Base-by-base conservation (phyloP, 37 sponge, comb jelly and placozoan genomes). In the Mnemiopsis leidyi region DNA sequence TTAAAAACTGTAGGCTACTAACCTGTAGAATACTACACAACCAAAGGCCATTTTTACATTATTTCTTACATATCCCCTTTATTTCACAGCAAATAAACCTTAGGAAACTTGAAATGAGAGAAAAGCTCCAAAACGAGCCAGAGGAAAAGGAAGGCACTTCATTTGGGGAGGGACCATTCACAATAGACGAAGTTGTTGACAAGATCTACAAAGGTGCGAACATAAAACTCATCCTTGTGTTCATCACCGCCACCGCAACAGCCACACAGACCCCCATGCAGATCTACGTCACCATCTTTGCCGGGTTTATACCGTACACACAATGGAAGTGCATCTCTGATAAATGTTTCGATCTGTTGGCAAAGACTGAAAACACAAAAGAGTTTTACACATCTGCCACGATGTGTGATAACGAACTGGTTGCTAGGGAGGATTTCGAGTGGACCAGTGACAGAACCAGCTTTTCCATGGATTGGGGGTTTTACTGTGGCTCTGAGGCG, bases 251-350 rank as follows among this genome's bases (percentile, higher is more conserved):
- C 13, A 48, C n/a, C 20, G 75, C n/a, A 71, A 71, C 75, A 7
- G 75, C 30, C 3, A 71, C 30, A 3, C 25, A 28, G 30, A 71
- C 75, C 30, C 25, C 30, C 20, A 71, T 28, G 30, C 75, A 71
- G 30, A 71, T 71, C 75, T 71, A 71, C 75, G 30, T 71, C 2
- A 71, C 75, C 30, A 71, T 71, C 75, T 71, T 71, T 71, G 75
- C 75, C 2, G 75, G 75, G n/a, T 71, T 71, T 18, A 71, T 71
- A 7, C 75, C 75, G 5, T 71, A 71, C 30, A 71, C 75, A 5
- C 30, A 71, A 25, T 71, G 75, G 75, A 25, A 71, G n/a, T 71
- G 75, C 30, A 2, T 71, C 30, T 71, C 75, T 3, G n/a, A 71
- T 5, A 71, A 28, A 18, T 71, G 75, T 25, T 5, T 5, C n/a